Conservation (phyloP, 92 coral and sea anemone genomes). For the Phenganax subtilis region DNA sequence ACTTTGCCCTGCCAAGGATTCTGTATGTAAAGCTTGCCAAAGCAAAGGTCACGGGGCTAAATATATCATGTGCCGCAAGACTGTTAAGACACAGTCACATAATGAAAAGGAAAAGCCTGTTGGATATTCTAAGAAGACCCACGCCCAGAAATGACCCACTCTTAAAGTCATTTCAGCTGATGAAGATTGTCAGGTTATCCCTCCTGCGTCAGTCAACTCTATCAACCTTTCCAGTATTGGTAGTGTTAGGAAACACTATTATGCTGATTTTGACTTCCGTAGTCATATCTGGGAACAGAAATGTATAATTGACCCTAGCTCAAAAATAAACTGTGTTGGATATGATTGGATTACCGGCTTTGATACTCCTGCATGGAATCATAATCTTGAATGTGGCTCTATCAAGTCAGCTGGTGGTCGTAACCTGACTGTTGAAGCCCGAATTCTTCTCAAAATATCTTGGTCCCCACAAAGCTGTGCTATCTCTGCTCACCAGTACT, state of each 20-base stretch:
- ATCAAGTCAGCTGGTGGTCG: constrained; percentile 22
- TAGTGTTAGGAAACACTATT: constrained; percentile 33
- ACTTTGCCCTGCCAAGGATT: constrained; percentile 29
- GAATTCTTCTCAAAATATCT: constrained; percentile 23
- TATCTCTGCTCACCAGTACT: constrained; percentile 23
- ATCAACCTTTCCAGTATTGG: constrained; percentile 32
- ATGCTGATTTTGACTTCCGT: constrained; percentile 24
- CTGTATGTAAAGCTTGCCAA: constrained; percentile 8
- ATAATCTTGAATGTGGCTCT: constrained; percentile 31
- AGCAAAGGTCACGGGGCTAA: constrained; percentile 41
- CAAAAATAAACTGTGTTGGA: constrained; percentile 39
- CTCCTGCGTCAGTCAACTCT: constrained; percentile 27
- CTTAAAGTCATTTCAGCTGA: constrained; percentile 24
- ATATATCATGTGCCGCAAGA: constrained; percentile 27
- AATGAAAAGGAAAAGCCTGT: constrained; percentile 14
- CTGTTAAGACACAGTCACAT: neutral
- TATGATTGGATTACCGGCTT: neutral
- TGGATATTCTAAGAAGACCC: neutral
- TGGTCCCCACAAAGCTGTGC: neutral
- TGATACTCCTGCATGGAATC: constrained; percentile 40
- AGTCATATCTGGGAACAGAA: constrained; percentile 29
- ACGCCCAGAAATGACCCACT: neutral
- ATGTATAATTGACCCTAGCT: constrained; percentile 37
- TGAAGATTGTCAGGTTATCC: neutral
- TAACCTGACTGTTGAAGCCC: constrained; percentile 12